phyloP scores from a whole-genome alignment of 2,797 vertebrate genomes.

The Erethizon dorsatum region DNA sequence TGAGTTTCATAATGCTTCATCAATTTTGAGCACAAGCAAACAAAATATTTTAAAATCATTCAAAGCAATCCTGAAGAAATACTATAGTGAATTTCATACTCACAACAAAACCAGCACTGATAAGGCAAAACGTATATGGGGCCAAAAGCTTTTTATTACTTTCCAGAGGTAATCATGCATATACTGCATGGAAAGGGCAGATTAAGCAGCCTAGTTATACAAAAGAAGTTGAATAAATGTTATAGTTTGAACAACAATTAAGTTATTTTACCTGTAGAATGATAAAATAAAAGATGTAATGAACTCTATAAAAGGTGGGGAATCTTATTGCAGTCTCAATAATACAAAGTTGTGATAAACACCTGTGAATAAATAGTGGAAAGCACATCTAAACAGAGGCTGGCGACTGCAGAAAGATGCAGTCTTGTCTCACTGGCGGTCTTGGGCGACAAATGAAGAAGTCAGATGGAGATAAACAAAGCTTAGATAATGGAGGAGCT shows the following conservation, averaged over 20 bases:
- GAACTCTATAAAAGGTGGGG: background rate
- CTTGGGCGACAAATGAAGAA: background rate
- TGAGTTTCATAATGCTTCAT: background rate
- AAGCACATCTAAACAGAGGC: background rate
- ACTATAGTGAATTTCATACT: slow-evolving; percentile 13
- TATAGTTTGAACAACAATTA: slow-evolving; percentile 51
- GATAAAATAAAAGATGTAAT: background rate
- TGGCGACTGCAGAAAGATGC: background rate
- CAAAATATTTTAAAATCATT: slow-evolving; percentile 41
- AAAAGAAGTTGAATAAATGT: background rate
- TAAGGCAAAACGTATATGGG: slow-evolving; percentile 64
- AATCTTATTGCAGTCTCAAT: background rate
- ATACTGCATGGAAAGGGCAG: slow-evolving; percentile 44
- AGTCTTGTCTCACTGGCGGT: background rate
- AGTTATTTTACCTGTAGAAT: slow-evolving; percentile 41
- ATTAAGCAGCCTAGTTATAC: slow-evolving; percentile 6
- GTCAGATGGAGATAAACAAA: background rate
- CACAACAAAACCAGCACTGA: background rate
- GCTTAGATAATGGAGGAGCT: background rate
- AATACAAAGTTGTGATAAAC: background rate
- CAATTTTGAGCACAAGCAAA: background rate
- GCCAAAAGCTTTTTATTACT: slow-evolving; percentile 61
- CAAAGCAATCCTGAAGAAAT: slow-evolving; percentile 23
- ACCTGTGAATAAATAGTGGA: background rate
- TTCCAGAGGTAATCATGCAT: slow-evolving; percentile 47